Conservation (phyloP, 1,140 invertebrate genomes). For the Melipona quadrifasciata region DNA sequence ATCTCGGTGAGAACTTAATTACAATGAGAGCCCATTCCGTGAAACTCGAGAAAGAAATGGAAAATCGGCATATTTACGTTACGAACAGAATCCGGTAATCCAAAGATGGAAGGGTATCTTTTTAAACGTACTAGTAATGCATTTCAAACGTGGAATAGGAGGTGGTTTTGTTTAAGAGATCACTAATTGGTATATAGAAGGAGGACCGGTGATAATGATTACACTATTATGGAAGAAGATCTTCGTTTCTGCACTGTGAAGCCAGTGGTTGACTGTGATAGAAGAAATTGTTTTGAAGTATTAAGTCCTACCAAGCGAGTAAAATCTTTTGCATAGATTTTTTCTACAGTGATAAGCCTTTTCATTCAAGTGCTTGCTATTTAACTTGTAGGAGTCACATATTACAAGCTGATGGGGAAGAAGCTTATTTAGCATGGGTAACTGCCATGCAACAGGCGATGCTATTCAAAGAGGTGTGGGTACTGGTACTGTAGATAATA, state of each 20-base stretch:
- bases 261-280: slow-evolving; percentile 91
- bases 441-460: slow-evolving; percentile 94
- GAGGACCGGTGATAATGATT: slow-evolving; percentile 90
- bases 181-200: slow-evolving; percentile 96
- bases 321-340: neutral
- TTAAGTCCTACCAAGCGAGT: slow-evolving; percentile 95
- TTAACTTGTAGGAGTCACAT: slow-evolving; percentile 91
- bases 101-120: slow-evolving; percentile 94
- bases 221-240: slow-evolving; percentile 98
- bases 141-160: slow-evolving; percentile 98
- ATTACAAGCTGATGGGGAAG: slow-evolving; percentile 97
- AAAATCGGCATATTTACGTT: slow-evolving; percentile 93
- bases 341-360: neutral
- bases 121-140: slow-evolving; percentile 98
- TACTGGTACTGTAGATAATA: slow-evolving; percentile 62
- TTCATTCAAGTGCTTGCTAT: neutral
- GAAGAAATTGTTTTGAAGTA: slow-evolving; percentile 98
- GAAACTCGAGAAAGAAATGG: slow-evolving; percentile 92
- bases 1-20: slow-evolving; percentile 89
- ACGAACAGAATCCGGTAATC: slow-evolving; percentile 82
- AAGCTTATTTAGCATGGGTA: slow-evolving; percentile 94
- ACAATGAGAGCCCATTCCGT: slow-evolving; percentile 89
- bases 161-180: slow-evolving; percentile 94
- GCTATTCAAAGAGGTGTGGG: slow-evolving; percentile 87
- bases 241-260: slow-evolving; percentile 96